Conservation (phyloP, 2,113 vertebrate genomes). For the Pseudorectes ferrugineus region DNA sequence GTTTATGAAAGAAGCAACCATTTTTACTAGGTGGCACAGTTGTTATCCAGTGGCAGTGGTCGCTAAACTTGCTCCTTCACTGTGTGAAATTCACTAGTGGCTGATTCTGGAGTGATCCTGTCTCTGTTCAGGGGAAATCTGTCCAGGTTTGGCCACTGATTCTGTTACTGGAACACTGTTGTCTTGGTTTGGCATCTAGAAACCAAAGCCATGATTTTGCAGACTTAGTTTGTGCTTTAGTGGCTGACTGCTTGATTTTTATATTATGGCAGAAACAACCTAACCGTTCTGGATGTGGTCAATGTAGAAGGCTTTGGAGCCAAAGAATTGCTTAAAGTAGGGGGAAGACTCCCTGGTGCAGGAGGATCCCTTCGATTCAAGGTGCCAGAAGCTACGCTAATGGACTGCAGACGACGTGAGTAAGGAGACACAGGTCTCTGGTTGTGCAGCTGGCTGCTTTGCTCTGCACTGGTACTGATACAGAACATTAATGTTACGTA, state of each 20-base stretch:
- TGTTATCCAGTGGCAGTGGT: background rate
- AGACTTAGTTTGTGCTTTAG: background rate
- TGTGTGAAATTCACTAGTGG: background rate
- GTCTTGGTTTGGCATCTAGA: background rate
- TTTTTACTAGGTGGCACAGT: background rate
- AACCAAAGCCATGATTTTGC: background rate
- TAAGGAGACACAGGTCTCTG: background rate
- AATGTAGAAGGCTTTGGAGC: slow-evolving; percentile 88
- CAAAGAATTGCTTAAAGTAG: slow-evolving; percentile 88
- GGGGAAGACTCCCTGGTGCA: slow-evolving; percentile 87
- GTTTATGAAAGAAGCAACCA: background rate
- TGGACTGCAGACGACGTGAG: slow-evolving; percentile 95
- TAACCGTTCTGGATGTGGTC: slow-evolving; percentile 90
- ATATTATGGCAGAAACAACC: slow-evolving; percentile 83
- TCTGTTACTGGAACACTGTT: background rate
- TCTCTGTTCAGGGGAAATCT: background rate
- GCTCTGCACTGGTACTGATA: background rate
- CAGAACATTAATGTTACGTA: background rate
- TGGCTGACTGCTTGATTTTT: background rate
- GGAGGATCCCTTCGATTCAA: slow-evolving; percentile 93
- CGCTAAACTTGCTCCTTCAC: background rate
- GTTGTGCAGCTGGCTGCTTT: background rate
- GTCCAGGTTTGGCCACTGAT: background rate
- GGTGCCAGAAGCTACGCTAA: slow-evolving; percentile 93
- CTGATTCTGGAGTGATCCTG: background rate